These are phyloP conservation scores for Ascaphus truei DNA, from an alignment of 2,113 vertebrate species.

Conservation along the genomic window DNA sequence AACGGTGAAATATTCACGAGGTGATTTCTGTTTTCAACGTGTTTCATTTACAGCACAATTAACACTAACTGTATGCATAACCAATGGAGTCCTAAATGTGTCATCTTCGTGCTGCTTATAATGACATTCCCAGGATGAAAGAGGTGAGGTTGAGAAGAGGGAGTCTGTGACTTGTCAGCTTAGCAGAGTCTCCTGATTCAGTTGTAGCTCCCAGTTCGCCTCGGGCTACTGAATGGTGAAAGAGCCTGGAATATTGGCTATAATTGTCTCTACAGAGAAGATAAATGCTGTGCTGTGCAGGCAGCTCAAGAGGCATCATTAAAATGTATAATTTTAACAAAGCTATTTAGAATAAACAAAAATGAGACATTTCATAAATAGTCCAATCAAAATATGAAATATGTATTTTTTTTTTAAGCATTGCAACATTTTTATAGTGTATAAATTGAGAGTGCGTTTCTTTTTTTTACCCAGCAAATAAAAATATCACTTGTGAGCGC, in stretches of 20 bases:
- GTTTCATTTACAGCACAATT: constrained; percentile 5
- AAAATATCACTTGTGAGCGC: too few species aligned
- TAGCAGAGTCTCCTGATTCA: constrained; percentile 2
- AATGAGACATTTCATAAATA: not conserved
- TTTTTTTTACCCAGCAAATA: too few species aligned
- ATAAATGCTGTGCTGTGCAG: constrained; percentile 1
- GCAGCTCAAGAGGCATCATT: not conserved
- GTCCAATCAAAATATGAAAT: too few species aligned
- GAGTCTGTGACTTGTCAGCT: constrained; percentile 11
- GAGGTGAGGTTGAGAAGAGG: not conserved
- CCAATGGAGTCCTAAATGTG: not conserved
- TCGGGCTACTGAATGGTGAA: constrained; percentile 20
- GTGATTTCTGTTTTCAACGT: not conserved
- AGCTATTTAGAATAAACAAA: not conserved
- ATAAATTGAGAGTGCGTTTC: too few species aligned
- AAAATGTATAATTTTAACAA: not conserved
- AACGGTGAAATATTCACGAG: too few species aligned
- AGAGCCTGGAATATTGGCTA: constrained; percentile 4
- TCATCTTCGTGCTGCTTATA: not conserved
- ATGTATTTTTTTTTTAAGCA: too few species aligned
- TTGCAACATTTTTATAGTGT: too few species aligned
- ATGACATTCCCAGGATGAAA: constrained; percentile 10
- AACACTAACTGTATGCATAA: not conserved
- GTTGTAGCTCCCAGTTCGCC: constrained; percentile 26
- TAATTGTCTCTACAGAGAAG: constrained; percentile 5